phyloP scores from a whole-genome alignment of 2,888 invertebrate species.

The Pristionchus mayeri region DNA sequence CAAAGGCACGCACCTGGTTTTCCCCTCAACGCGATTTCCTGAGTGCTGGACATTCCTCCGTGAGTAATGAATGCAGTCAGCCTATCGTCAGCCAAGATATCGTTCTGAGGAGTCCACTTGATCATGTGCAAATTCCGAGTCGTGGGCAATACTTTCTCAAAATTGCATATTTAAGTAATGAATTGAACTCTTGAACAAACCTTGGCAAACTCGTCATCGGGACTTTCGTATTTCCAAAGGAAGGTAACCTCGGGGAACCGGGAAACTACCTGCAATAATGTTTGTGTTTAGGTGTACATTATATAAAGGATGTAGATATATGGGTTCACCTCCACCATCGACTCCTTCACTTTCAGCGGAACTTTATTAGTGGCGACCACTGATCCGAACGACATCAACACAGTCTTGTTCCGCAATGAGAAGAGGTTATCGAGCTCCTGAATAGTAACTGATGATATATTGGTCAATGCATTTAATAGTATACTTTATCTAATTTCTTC shows the following conservation, averaged over 20 bases:
- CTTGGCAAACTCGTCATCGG: too few relatives aligned
- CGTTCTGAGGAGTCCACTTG: constrained; percentile 5
- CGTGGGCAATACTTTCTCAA: neutral
- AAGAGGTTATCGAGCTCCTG: neutral
- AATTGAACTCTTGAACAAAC: neutral
- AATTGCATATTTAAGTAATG: neutral
- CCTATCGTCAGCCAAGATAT: neutral
- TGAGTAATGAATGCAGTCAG: neutral
- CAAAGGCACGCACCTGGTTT: too few relatives aligned
- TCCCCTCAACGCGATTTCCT: too few relatives aligned
- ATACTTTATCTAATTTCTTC: neutral
- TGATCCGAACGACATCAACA: constrained; percentile 3
- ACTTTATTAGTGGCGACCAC: neutral
- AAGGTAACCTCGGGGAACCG: too few relatives aligned
- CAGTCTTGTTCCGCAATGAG: neutral
- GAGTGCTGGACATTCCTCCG: constrained; percentile 21
- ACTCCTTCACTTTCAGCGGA: neutral
- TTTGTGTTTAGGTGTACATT: neutral
- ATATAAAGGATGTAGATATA: neutral
- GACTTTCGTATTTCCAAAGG: too few relatives aligned
- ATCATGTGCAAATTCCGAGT: neutral
- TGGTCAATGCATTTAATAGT: neutral
- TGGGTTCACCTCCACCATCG: neutral
- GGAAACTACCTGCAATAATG: neutral
- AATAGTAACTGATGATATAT: neutral